Conservation (phyloP, 2,797 vertebrate genomes). For the Carduelis carduelis region DNA sequence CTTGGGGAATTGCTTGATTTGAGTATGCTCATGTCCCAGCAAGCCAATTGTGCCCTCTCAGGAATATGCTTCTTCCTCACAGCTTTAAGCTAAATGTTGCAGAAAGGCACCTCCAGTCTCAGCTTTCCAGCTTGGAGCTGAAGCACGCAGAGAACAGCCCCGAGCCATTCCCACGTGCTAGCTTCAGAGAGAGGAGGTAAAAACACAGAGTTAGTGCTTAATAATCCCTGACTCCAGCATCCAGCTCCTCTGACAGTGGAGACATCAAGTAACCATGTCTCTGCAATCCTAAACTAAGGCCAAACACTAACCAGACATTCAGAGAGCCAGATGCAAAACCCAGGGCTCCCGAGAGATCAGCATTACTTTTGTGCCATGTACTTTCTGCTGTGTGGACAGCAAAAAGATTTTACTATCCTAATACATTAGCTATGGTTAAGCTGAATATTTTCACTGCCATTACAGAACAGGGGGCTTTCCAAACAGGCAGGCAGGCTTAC, state of each 20-base stretch:
- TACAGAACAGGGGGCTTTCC: neutral
- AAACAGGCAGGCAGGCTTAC: neutral
- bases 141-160: neutral
- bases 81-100: neutral
- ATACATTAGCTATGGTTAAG: neutral
- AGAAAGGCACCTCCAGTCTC: neutral
- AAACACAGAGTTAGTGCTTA: neutral
- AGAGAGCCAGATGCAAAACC: neutral
- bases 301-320: neutral
- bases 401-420: neutral
- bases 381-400: neutral
- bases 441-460: neutral
- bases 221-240: neutral
- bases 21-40: neutral
- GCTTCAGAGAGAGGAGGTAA: neutral
- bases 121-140: neutral
- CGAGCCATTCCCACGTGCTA: neutral
- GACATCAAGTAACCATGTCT: neutral
- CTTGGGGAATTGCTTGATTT: neutral
- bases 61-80: neutral
- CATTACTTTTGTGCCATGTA: neutral
- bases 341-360: accelerated
- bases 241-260: neutral
- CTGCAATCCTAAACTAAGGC: neutral
- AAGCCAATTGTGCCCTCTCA: neutral